A percentile compares a stretch with the other conserved stretches of the same genome.
These are phyloP conservation scores for Leptonema lineaticorne DNA, from an alignment of 1,140 invertebrate species.

Conservation along the genomic window DNA sequence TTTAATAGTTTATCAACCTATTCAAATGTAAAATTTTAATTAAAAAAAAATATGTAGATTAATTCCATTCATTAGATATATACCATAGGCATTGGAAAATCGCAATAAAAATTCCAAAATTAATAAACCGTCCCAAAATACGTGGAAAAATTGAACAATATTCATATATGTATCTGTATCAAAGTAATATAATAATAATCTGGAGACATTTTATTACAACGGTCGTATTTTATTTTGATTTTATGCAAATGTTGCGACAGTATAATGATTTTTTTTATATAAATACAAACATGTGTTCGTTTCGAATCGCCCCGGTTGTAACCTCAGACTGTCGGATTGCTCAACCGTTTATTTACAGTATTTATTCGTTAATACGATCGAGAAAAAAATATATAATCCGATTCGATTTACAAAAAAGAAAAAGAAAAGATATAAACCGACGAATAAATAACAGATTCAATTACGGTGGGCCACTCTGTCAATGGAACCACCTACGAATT, in stretches of 20 bases:
- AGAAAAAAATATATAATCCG: background rate
- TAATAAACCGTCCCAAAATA: too few relatives aligned
- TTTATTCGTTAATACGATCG: constrained; percentile 14
- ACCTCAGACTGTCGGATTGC: background rate
- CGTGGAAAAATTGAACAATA: too few relatives aligned
- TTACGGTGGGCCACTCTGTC: constrained; percentile 15
- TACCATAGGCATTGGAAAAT: too few relatives aligned
- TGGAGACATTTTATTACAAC: too few relatives aligned
- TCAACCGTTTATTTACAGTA: constrained; percentile 7
- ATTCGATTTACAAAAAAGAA: too few relatives aligned
- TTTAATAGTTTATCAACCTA: too few relatives aligned
- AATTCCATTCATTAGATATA: too few relatives aligned
- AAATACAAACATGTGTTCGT: constrained; percentile 9
- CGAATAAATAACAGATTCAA: constrained; percentile 4
- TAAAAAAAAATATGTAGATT: too few relatives aligned
- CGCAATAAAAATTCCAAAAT: too few relatives aligned
- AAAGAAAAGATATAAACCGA: background rate
- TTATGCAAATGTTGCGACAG: background rate
- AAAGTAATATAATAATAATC: too few relatives aligned
- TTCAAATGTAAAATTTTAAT: too few relatives aligned
- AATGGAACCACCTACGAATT: constrained; percentile 15
- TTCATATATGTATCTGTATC: too few relatives aligned
- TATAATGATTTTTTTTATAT: background rate
- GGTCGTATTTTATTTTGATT: background rate
- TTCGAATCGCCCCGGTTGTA: background rate